Percentiles rank a stretch among this genome's conserved stretches.
phyloP scores from a whole-genome alignment of 1,140 invertebrate genomes.

The Andricus grossulariae region DNA sequence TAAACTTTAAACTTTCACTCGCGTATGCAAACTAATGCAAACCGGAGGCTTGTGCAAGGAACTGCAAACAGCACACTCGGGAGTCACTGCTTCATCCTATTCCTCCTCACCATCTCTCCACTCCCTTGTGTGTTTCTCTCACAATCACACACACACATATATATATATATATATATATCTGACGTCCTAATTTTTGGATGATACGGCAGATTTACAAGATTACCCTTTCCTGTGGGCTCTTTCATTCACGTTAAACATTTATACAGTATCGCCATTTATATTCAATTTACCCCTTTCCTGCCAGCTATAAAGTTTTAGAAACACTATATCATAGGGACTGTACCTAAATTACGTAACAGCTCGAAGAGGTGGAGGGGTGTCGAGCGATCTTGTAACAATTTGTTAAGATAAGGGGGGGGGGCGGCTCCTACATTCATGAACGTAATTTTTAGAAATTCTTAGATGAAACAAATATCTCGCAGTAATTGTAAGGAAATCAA shows the following conservation, averaged over 20 bases:
- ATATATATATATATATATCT: slow-evolving; percentile 48
- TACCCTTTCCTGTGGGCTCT: not conserved
- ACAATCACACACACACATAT: not conserved
- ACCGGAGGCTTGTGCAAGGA: slow-evolving; percentile 65
- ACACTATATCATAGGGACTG: not conserved
- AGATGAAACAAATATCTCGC: too few species aligned
- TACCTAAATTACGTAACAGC: too few species aligned
- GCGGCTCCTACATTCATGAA: too few species aligned
- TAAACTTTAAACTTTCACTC: slow-evolving; percentile 69
- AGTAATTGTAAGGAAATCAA: too few species aligned
- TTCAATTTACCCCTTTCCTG: not conserved
- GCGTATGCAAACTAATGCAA: slow-evolving; percentile 69
- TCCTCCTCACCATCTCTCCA: slow-evolving; percentile 13
- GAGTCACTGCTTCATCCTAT: slow-evolving; percentile 49
- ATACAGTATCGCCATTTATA: not conserved
- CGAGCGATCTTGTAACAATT: too few species aligned
- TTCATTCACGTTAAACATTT: slow-evolving; percentile 6
- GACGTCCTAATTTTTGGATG: slow-evolving; percentile 55
- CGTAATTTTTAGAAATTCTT: too few species aligned
- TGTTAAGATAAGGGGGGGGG: too few species aligned
- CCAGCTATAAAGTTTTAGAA: not conserved
- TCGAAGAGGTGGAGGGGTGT: too few species aligned
- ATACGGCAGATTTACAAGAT: not conserved
- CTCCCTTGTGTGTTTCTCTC: slow-evolving; percentile 8
- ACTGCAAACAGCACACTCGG: slow-evolving; percentile 68